phyloP scores from a whole-genome alignment of 2,113 vertebrate genomes.

The Bettongia penicillata region DNA sequence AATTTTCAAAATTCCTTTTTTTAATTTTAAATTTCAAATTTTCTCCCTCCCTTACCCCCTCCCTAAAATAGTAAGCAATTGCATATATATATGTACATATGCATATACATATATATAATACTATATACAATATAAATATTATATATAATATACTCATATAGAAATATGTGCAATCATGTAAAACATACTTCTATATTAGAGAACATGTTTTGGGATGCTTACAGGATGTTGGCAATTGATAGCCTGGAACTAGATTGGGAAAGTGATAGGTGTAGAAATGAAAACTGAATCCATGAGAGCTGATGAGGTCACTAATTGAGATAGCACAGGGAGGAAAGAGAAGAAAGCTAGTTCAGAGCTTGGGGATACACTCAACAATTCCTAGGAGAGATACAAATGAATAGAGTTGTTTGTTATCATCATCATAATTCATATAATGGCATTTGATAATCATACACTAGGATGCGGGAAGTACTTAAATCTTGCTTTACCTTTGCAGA shows the following conservation, averaged over 20 bases:
- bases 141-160: too few relatives aligned
- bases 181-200: background rate
- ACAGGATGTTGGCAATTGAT: background rate
- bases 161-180: too few relatives aligned
- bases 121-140: too few relatives aligned
- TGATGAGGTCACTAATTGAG: background rate
- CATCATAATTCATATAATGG: background rate
- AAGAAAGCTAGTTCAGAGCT: background rate
- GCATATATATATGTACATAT: too few relatives aligned
- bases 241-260: background rate
- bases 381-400: background rate
- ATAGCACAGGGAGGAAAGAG: background rate
- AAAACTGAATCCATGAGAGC: background rate
- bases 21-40: background rate
- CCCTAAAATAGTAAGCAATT: background rate
- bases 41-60: background rate
- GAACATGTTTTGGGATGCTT: background rate
- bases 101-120: too few relatives aligned
- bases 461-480: background rate
- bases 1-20: background rate
- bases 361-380: background rate
- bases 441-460: background rate
- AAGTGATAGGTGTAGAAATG: background rate
- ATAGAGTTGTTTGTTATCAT: background rate
- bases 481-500: background rate